Evolutionary conservation across 2,797 vertebrate species (phyloP), one percentile per base, ranked within the genome.

Genomic region (Eulemur albifrons): DNA sequence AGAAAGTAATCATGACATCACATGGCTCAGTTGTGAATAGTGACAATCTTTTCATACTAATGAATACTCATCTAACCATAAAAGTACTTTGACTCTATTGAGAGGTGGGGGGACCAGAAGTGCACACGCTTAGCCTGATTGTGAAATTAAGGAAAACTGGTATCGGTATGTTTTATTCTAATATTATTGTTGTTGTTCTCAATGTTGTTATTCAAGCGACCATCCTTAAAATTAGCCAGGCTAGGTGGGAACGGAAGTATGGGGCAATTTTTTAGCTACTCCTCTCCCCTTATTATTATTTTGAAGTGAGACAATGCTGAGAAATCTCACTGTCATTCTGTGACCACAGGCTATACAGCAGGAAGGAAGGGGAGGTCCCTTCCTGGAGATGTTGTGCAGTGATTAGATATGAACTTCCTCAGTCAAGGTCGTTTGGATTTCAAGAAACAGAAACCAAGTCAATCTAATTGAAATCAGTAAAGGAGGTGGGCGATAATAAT

Each of bases 381-480:
- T 96, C 67, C 77, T 88, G 96, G 81, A 93, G 91, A 92, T 79
- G 50, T 57, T 96, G 63, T 83, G 43, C 70, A 52, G n/a, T 73
- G 85, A 95, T 94, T 69, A 90, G 38, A 13, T 72, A 7, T 52
- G 27, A 82, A 94, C 91, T 95, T 96, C 63, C 77, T 96, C 81
- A 81, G 35, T 77, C 38, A 57, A 88, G 43, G 11, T 45, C 54
- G 52, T 87, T 94, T 65, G 67, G 61, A 93, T 90, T 96, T 92
- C 38, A 92, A 96, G 82, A 96, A 90, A 92, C 54, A 90, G 81
- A 84, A 96, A 90, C 65, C 4, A 11, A 67, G 8, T 32, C 20
- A n/a, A n/a, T 88, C 7, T 59, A 80, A 93, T 23, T 73, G 85
- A 61, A 67, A 67, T 27, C 79, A 69, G 72, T 88, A 80, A 72